Evolutionary conservation across 2,888 invertebrate genomes (phyloP), one percentile per base, ranked within the genome.

Genomic region (Lumbricus terrestris): DNA sequence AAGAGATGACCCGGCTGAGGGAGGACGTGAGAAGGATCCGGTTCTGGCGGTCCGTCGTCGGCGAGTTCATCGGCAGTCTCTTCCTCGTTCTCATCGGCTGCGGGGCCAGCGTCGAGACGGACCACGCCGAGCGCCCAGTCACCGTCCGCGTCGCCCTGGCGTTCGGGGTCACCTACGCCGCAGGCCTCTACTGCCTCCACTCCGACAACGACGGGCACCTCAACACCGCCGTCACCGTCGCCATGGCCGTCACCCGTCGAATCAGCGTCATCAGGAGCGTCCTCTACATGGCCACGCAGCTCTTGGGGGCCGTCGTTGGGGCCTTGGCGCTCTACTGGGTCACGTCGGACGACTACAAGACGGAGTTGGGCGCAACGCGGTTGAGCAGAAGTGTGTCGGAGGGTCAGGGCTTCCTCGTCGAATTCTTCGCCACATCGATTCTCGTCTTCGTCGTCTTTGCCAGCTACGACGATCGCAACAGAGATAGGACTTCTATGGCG

Each of bases 41-140:
- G 11, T 94, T 95, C 90, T 95, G 95, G 95, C 93, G 95, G 54
- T 94, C 95, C 0, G 94, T 95, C 13, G 92, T 95, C 42, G 94
- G 94, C 69, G 95, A 95, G 92, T 94, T 95, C 90, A 91, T 95
- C 40, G 93, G 94, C 40, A 94, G 95, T 23, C 89, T 95, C 34
- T 91, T 95, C 8, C 93, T 95, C 54, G 94, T 94, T 0, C 93
- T 95, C 40, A 92, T 95, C 88, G 94, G 95, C 2, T 95, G 95
- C 90, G 95, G 95, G 0, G 92, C 94, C 0, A 92, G 94, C 23
- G 91, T 94, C 42, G 83, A 90, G 82, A 90, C 90, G 16, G 93
- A 92, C 92, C 90, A 47, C 23, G 42, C 90, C 35, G 85, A 85
- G 8, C 88, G 83, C 29, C 91, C 91, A 11, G 83, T 82, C 37